Percentiles rank a stretch among this genome's conserved stretches.
These are phyloP conservation scores for Ia io DNA, from an alignment of 2,113 vertebrate species.

Conservation along the genomic window DNA sequence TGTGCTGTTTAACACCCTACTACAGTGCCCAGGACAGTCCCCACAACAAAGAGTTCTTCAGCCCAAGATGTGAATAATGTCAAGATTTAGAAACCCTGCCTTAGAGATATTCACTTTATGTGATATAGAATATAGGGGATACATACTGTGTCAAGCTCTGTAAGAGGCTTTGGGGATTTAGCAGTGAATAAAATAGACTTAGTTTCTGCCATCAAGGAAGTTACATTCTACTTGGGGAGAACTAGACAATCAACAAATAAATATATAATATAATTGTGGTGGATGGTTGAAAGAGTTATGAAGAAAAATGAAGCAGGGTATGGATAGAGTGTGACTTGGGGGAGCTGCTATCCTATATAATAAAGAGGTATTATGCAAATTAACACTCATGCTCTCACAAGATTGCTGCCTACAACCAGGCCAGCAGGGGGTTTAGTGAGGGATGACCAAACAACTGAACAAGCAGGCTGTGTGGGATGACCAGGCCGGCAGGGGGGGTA, in stretches of 20 bases:
- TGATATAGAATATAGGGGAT: neutral
- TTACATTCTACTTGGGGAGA: neutral
- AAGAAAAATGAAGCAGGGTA: neutral
- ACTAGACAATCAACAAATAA: neutral
- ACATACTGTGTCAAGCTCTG: neutral
- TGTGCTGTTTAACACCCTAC: neutral
- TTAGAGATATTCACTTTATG: neutral
- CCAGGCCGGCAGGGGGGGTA: no score
- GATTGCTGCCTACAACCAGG: no score
- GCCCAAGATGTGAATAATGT: neutral
- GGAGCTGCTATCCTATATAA: neutral
- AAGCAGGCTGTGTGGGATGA: no score
- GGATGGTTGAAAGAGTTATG: neutral
- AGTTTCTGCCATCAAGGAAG: neutral
- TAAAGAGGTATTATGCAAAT: no score
- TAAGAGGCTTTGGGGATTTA: neutral
- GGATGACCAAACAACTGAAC: no score
- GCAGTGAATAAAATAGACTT: neutral
- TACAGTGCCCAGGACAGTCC: neutral
- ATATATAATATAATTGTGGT: neutral
- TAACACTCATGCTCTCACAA: no score
- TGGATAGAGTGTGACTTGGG: neutral
- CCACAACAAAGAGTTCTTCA: neutral
- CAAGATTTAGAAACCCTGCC: neutral
- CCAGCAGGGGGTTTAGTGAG: no score